Conservation (phyloP, 2,888 invertebrate species). For the Strigamia transsilvanica region DNA sequence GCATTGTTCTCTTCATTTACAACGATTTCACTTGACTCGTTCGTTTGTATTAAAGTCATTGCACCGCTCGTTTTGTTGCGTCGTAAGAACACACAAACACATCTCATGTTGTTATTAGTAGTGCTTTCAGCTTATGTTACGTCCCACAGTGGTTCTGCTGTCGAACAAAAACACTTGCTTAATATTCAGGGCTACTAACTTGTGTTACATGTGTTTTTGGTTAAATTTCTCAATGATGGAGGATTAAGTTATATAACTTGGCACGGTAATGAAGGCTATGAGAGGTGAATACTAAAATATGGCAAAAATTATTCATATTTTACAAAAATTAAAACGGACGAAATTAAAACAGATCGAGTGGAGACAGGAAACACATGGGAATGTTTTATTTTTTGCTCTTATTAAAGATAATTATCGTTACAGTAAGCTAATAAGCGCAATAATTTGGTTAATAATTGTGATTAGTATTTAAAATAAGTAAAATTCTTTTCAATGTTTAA, state of each 20-base stretch:
- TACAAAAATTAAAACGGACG: conserved; percentile 16
- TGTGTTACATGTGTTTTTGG: conserved; percentile 7
- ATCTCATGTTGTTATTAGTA: conserved; percentile 37
- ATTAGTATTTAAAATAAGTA: background rate
- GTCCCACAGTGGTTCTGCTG: conserved; percentile 36
- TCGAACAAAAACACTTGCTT: conserved; percentile 32
- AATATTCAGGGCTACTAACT: conserved; percentile 22
- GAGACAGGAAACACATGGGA: conserved; percentile 48
- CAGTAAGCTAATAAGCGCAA: conserved; percentile 15
- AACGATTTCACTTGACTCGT: background rate
- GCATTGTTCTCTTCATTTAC: background rate
- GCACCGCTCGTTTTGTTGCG: conserved; percentile 14
- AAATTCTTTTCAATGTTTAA: background rate
- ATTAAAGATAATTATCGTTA: conserved; percentile 34
- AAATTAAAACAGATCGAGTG: conserved; percentile 3
- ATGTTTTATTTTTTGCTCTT: conserved; percentile 44
- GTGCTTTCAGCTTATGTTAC: conserved; percentile 7
- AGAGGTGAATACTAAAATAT: background rate
- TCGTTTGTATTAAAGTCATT: conserved; percentile 23
- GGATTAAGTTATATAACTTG: conserved; percentile 5
- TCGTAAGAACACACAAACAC: conserved; percentile 22
- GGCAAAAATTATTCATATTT: background rate
- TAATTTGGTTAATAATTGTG: conserved; percentile 1
- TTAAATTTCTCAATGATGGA: background rate
- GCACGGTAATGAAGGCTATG: background rate